Base-by-base conservation (phyloP, 1,140 invertebrate genomes). In the Neocloeon triangulifer region DNA sequence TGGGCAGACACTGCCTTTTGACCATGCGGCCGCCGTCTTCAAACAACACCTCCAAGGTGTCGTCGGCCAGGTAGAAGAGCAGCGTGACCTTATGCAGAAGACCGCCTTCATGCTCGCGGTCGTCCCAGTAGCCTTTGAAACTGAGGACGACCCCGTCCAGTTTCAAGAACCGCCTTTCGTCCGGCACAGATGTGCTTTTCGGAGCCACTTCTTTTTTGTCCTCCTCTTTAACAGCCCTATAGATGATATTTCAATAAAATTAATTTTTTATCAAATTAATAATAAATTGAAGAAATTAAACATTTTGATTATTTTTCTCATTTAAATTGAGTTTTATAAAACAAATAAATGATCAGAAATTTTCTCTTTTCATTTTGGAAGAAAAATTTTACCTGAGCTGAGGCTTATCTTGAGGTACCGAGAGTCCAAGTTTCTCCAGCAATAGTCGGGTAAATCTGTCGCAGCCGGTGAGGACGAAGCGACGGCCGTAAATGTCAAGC, bases 111-210 rank as follows among this genome's bases (percentile, higher is more conserved):
- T 60, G 67, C 3, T 68, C 59, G 6, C 69, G 59, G 46, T 92
- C 84, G 47, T 92, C 82, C 85, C 86, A 92, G 40, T 81, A 81
- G 16, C 72, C 82, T 41, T 68, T 73, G 49, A 94, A 92, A 41
- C 80, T 64, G 17, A 82, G 53, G 23, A 85, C 67, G 44, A 79
- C 65, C 39, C 66, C 53, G 49, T 84, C 78, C 43, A 71, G 69
- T 41, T 71, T 66, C 10, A 82, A 47, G 51, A 85, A 84, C 39
- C 80, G 66, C 7, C n/a, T n/a, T n/a, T n/a, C n/a, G n/a, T n/a
- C n/a, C n/a, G n/a, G n/a, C n/a, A n/a, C n/a, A n/a, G n/a, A n/a
- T n/a, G n/a, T n/a, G 49, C 32, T 61, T 61, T 1, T 64, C n/a
- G n/a, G n/a, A n/a, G n/a, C n/a, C n/a, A n/a, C n/a, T n/a, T n/a